A percentile compares a stretch with the other conserved stretches of the same genome.
phyloP scores from a whole-genome alignment of 2,888 invertebrate species.

The Sarcophaga rosellei region DNA sequence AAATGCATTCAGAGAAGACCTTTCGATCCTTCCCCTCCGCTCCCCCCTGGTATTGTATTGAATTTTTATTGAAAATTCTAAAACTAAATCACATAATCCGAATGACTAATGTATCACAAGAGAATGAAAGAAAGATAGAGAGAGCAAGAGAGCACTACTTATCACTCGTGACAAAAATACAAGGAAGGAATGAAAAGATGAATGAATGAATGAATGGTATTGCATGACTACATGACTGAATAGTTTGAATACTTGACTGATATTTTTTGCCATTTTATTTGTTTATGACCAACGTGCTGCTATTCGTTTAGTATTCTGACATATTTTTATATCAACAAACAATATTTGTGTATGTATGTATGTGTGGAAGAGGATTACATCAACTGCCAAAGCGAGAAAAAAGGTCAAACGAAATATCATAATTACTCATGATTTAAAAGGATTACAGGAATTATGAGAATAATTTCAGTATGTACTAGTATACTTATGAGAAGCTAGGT shows the following conservation, averaged over 20 bases:
- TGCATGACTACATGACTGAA: background rate
- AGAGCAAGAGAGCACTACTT: background rate
- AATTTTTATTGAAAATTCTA: constrained; percentile 47
- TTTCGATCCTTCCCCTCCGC: too few relatives aligned
- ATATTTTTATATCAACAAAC: background rate
- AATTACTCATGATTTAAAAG: background rate
- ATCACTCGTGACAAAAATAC: background rate
- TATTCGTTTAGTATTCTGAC: background rate
- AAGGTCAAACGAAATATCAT: background rate
- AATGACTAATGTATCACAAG: too few relatives aligned
- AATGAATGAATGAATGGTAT: background rate
- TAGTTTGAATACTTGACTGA: background rate
- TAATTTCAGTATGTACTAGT: background rate
- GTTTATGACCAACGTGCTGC: background rate
- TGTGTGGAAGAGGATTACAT: background rate
- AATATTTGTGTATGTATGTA: background rate
- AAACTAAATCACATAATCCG: background rate
- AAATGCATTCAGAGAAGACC: constrained; percentile 22
- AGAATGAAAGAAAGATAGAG: too few relatives aligned
- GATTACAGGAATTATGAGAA: background rate
- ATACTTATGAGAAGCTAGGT: too few relatives aligned
- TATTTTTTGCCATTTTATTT: background rate
- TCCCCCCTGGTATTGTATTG: constrained; percentile 7
- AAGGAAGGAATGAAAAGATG: too few relatives aligned
- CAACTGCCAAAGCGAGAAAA: background rate